Percentiles rank a stretch among this genome's conserved stretches.
Evolutionary conservation across 2,888 invertebrate genomes (phyloP).

Genomic region (Eulithis testata): DNA sequence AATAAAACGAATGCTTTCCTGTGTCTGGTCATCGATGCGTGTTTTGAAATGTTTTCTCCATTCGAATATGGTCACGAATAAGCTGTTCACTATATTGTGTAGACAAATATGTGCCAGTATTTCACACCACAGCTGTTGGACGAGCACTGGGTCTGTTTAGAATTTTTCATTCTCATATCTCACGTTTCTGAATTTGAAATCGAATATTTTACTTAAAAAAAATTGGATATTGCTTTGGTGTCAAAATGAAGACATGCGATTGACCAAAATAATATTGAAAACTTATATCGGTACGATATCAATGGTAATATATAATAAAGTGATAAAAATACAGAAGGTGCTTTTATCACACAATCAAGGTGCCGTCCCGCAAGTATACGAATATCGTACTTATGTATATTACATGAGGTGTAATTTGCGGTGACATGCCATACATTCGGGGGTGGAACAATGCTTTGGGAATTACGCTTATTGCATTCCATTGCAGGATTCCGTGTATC

Average conservation of each 20-base stretch:
- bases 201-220: too few relatives aligned
- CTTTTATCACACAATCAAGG: not conserved
- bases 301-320: conserved; percentile 5
- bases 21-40: conserved; percentile 58
- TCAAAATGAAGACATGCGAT: not conserved
- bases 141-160: not conserved
- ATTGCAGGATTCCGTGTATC: not conserved
- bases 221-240: too few relatives aligned
- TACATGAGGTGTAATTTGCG: conserved; percentile 10
- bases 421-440: conserved; percentile 4
- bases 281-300: conserved; percentile 1
- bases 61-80: not conserved
- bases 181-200: not conserved
- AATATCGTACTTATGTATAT: conserved; percentile 1
- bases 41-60: not conserved
- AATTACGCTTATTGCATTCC: conserved; percentile 27
- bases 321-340: not conserved
- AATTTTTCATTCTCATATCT: not conserved
- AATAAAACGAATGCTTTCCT: conserved; percentile 75
- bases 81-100: not conserved
- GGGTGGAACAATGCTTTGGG: conserved; percentile 17
- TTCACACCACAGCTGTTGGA: conserved; percentile 1
- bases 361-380: not conserved
- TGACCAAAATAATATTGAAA: not conserved
- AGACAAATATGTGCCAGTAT: not conserved